phyloP scores from a whole-genome alignment of 2,113 vertebrate genomes.

The Acanthisitta chloris region DNA sequence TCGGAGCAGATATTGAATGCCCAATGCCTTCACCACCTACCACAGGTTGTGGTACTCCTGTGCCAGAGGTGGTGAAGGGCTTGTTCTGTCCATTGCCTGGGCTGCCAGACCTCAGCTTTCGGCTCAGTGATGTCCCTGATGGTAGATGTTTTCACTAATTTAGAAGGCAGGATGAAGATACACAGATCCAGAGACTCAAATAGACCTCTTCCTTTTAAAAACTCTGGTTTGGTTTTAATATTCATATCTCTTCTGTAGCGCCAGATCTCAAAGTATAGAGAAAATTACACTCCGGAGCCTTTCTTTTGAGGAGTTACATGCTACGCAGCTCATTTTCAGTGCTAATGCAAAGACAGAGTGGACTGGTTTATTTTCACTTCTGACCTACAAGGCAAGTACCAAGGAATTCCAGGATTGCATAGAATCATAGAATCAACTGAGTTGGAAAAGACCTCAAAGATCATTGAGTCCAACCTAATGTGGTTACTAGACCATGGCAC shows the following conservation, averaged over 20 bases:
- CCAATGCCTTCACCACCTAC: neutral
- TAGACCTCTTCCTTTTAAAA: neutral
- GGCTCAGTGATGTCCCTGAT: rapidly evolving
- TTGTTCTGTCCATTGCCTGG: rapidly evolving
- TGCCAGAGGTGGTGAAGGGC: neutral
- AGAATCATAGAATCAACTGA: no score
- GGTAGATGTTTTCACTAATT: neutral
- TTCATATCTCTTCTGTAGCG: neutral
- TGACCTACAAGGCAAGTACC: neutral
- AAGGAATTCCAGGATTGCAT: neutral
- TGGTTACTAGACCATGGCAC: no score
- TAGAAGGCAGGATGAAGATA: neutral
- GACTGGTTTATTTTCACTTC: neutral
- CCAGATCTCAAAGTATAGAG: neutral
- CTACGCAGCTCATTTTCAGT: neutral
- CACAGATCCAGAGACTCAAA: neutral
- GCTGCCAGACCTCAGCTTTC: neutral
- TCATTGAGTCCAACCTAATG: no score
- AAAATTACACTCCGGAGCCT: neutral
- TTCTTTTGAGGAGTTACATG: neutral
- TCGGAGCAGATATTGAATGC: neutral
- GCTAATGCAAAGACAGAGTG: neutral
- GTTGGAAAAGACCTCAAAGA: no score
- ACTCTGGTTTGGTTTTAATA: neutral
- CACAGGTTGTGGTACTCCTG: rapidly evolving